Evolutionary conservation across 2,797 vertebrate genomes (phyloP), one percentile per base, ranked within the genome.

Genomic region (Artibeus jamaicensis): DNA sequence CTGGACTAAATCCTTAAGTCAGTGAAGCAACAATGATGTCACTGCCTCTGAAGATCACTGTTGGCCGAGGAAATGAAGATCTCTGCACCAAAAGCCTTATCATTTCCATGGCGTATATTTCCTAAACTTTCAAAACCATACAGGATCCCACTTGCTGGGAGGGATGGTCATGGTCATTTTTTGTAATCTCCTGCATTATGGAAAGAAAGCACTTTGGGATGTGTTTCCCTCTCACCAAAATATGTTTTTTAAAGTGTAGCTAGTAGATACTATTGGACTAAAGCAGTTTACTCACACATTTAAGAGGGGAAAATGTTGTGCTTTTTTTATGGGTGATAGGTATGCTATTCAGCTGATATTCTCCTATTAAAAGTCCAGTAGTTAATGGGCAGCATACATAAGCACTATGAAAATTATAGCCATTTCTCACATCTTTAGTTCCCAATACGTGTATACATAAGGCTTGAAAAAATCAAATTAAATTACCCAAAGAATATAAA

Each of bases 1-100:
- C 88, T 48, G 26, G 78, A 91, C 1, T 95, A 81, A 71, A 88
- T 91, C 93, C 67, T n/a, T 68, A 94, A 91, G 95, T 96, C 93
- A 94, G 78, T 11, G 78, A 89, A 90, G 96, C 77, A 44, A 48
- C 83, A 82, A 78, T 95, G 95, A 96, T 84, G 1, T 46, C 94
- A 82, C 53, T 14, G 8, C 0, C 9, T 6, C 76, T 62, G 1
- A 39, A 97, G 85, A 68, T 89, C 74, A 22, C 85, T 78, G 86
- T 82, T 96, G 62, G 6, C 84, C 42, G 7, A 91, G 62, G 89
- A 6, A 91, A 92, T 89, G 86, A 8, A 32, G 78, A n/a, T 11
- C 96, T 96, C 85, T n/a, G 37, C 1, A 39, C 78, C n/a, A 3
- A 42, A 59, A 50, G 39, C 57, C 44, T 2, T 74, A 24, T 70